Evolutionary conservation across 2,888 invertebrate genomes (phyloP), one percentile per base, ranked within the genome.

Genomic region (Hyalella azteca): DNA sequence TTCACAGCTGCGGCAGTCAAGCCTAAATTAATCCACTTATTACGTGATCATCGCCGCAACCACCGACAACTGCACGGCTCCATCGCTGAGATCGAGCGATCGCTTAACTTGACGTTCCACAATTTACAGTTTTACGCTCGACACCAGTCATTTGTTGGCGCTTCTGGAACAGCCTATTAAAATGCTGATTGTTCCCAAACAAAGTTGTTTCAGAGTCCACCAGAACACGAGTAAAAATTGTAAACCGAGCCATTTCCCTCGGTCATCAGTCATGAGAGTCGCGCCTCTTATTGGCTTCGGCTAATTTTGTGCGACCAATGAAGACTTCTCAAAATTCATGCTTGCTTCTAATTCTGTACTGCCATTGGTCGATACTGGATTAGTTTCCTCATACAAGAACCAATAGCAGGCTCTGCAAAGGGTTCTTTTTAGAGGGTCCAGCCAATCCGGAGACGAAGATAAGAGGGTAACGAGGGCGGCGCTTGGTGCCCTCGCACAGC

Each of bases 101-200:
- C 7, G 66, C 66, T 66, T 66, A 66, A 66, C 66, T 66, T 36
- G 19, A 66, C 66, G 66, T 36, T 15, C 66, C 26, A 39, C 75
- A 75, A 75, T 75, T 75, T 75, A 75, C 75, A 75, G 41, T 75
- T 75, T 75, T 75, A 19, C 32, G 66, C 66, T 32, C 66, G 36
- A 66, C 66, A 66, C 66, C 66, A 66, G 66, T 66, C 66, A 66
- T 66, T 66, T 66, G 66, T 66, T 66, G 66, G 66, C 26, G 75
- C 45, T 75, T 22, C 75, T 45, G 75, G 75, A 75, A 75, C 75
- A 75, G 29, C 75, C 75, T 39, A 75, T 75, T 75, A 75, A 75
- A 75, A 75, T 75, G 40, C 45, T 75, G 75, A 75, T 75, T 75
- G 75, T 75, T 75, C 75, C 40, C 75, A 75, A 75, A 75, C 75